These are phyloP conservation scores for Penaeus chinensis DNA, from an alignment of 1,140 invertebrate species.

Conservation along the genomic window DNA sequence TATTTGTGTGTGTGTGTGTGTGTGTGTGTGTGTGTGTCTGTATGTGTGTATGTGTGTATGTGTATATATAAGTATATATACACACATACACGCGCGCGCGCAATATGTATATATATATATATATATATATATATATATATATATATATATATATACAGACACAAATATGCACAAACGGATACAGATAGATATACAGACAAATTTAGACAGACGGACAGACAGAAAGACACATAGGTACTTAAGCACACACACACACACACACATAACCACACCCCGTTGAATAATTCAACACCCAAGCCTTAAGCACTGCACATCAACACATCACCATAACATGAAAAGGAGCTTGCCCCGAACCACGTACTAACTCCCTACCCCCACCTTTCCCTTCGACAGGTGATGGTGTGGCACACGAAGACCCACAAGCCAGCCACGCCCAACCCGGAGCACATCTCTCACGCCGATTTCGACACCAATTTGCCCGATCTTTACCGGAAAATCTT, in stretches of 20 bases:
- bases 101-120: neutral
- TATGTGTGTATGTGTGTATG: constrained; percentile 43
- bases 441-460: constrained; percentile 12
- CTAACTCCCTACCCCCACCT: no score
- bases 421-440: constrained; percentile 71
- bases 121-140: neutral
- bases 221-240: neutral
- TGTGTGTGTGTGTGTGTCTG: neutral
- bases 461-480: constrained; percentile 55
- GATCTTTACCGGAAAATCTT: constrained; percentile 53
- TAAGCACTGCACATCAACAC: no score
- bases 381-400: constrained; percentile 69
- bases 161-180: neutral
- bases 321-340: no score
- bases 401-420: constrained; percentile 77
- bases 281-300: no score
- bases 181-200: neutral
- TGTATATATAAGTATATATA: constrained; percentile 3
- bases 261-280: neutral
- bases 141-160: neutral
- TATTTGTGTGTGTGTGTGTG: neutral
- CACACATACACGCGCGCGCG: no score
- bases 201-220: neutral
- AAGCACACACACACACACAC: constrained; percentile 1
- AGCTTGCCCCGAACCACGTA: no score